These are phyloP conservation scores for Drosophila yooni DNA, from an alignment of 2,888 invertebrate species.

Conservation along the genomic window DNA sequence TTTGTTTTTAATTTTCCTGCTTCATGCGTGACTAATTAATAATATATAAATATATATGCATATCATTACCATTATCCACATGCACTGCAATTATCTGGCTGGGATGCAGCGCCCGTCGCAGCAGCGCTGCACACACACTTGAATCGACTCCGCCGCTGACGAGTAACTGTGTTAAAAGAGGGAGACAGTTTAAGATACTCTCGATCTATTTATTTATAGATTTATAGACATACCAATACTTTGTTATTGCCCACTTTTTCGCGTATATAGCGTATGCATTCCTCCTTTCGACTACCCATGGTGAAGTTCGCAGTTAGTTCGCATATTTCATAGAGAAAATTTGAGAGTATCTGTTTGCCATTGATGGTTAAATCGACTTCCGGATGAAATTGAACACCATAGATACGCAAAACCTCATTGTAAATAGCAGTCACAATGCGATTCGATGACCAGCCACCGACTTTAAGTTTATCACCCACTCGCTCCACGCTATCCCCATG, in stretches of 20 bases:
- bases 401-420: slow-evolving; percentile 94
- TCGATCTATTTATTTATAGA: neutral
- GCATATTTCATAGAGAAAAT: slow-evolving; percentile 97
- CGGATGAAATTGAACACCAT: slow-evolving; percentile 99
- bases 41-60: neutral
- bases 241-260: slow-evolving; percentile 95
- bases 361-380: slow-evolving; percentile 98
- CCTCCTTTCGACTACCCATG: slow-evolving; percentile 93
- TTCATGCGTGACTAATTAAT: neutral
- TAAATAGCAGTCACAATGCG: slow-evolving; percentile 95
- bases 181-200: neutral
- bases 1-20: neutral
- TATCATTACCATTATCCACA: slow-evolving; percentile 94
- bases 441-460: slow-evolving; percentile 92
- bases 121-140: slow-evolving; percentile 98
- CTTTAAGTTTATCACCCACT: slow-evolving; percentile 94
- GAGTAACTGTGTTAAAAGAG: slow-evolving; percentile 88
- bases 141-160: slow-evolving; percentile 99
- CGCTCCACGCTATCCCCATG: slow-evolving; percentile 98
- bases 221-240: slow-evolving; percentile 90
- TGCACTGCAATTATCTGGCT: slow-evolving; percentile 98
- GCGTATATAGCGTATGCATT: slow-evolving; percentile 96
- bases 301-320: slow-evolving; percentile 95
- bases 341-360: slow-evolving; percentile 95
- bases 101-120: slow-evolving; percentile 94